Percentiles rank a stretch among this genome's conserved stretches.
These are phyloP conservation scores for Chirona hameri DNA, from an alignment of 2,888 invertebrate genomes.

Conservation along the genomic window DNA sequence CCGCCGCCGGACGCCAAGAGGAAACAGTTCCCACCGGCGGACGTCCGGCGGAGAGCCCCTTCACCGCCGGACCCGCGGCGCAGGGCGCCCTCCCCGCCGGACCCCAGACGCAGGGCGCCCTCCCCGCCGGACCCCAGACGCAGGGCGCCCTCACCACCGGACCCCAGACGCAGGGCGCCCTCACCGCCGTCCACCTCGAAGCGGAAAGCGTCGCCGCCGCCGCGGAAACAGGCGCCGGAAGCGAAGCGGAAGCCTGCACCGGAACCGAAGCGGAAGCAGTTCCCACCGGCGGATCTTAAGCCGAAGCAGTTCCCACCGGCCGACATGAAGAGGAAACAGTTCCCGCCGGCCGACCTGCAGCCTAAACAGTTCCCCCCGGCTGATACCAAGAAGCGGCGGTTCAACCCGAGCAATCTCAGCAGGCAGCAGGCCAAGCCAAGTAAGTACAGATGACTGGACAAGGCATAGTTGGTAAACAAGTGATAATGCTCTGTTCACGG, in stretches of 20 bases:
- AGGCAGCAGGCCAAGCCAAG: conserved; percentile 41
- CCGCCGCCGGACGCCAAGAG: background rate
- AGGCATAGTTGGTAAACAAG: too few species aligned
- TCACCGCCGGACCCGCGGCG: background rate
- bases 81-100: background rate
- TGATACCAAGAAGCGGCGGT: conserved; percentile 46
- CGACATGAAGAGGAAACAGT: background rate
- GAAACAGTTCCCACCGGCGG: background rate
- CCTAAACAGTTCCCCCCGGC: conserved; percentile 51
- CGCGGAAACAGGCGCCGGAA: background rate
- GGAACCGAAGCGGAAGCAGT: background rate
- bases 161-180: too few species aligned
- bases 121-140: background rate
- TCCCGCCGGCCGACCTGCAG: conserved; percentile 43
- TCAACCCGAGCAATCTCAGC: conserved; percentile 48
- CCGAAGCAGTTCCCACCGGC: background rate
- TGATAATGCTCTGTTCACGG: too few species aligned
- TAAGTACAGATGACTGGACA: background rate
- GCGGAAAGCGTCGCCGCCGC: background rate
- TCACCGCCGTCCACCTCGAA: background rate
- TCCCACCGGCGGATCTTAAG: background rate
- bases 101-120: background rate
- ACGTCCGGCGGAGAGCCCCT: background rate
- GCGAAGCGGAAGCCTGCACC: background rate
- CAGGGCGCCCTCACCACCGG: too few species aligned